A percentile compares a stretch with the other conserved stretches of the same genome.
Evolutionary conservation across 2,113 vertebrate species (phyloP).

Genomic region (Trinectes maculatus): DNA sequence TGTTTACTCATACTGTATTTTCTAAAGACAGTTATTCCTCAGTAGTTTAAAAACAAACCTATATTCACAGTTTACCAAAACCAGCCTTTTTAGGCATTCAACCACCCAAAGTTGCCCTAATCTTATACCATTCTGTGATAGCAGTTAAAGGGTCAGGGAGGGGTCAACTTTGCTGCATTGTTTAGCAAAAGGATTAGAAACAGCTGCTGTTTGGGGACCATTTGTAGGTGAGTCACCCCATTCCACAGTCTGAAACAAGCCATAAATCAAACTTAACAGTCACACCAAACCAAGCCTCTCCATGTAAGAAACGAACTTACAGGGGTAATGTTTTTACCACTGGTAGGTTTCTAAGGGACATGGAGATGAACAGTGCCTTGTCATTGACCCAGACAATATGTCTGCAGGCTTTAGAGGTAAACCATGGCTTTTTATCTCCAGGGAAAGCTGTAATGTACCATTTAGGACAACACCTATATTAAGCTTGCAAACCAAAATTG

Average conservation of each 20-base stretch:
- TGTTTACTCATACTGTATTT: too few species aligned
- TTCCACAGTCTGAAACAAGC: conserved; percentile 27
- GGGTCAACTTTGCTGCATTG: conserved; percentile 34
- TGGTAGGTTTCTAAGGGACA: conserved; percentile 35
- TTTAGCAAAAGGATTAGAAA: conserved; percentile 41
- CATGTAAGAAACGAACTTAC: conserved; percentile 14
- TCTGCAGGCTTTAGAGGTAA: conserved; percentile 34
- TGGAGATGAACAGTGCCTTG: conserved; percentile 31
- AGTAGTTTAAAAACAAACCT: too few species aligned
- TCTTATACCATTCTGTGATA: conserved; percentile 21
- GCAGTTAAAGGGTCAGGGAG: conserved; percentile 34
- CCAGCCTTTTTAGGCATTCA: neutral
- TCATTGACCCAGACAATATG: conserved; percentile 43
- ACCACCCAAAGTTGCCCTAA: conserved; percentile 21
- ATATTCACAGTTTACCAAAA: neutral
- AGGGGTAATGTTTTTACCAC: conserved; percentile 46
- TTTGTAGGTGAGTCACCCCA: conserved; percentile 42
- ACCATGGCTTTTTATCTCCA: neutral
- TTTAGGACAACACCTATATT: conserved; percentile 13
- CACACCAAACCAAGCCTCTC: conserved; percentile 30
- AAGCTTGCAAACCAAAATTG: neutral
- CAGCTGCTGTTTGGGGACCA: conserved; percentile 53
- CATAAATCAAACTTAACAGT: conserved; percentile 44
- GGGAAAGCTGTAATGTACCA: neutral
- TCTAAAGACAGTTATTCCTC: too few species aligned